Conservation (phyloP, 2,888 invertebrate species). For the Caenorhabditis auriculariae region DNA sequence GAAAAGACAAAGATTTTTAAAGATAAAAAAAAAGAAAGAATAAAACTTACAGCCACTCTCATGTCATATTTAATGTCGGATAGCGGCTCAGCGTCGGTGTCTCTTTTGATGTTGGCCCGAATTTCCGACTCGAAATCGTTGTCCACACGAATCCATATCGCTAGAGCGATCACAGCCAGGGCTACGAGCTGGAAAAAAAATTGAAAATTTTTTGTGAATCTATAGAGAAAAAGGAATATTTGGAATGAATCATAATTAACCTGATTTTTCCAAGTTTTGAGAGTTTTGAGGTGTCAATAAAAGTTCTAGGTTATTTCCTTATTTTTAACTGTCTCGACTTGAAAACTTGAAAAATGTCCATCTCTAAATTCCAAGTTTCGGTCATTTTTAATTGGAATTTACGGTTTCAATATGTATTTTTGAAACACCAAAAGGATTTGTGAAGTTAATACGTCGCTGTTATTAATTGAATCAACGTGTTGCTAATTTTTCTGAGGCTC, state of each 20-base stretch:
- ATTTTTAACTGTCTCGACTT: too few relatives aligned
- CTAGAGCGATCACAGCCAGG: conserved; percentile 45
- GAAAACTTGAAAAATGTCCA: too few relatives aligned
- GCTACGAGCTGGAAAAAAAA: conserved; percentile 42
- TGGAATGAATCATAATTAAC: background rate
- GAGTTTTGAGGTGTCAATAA: background rate
- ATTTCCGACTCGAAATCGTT: conserved; percentile 47
- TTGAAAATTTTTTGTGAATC: background rate
- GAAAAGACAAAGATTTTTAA: too few relatives aligned
- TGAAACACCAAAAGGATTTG: too few relatives aligned
- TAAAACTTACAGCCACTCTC: conserved; percentile 27
- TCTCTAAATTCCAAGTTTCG: too few relatives aligned
- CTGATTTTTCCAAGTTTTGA: too few relatives aligned
- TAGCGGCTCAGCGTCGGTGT: conserved; percentile 33
- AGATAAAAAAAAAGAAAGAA: too few relatives aligned
- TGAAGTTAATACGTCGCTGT: too few relatives aligned
- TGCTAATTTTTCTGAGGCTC: too few relatives aligned
- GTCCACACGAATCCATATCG: conserved; percentile 55
- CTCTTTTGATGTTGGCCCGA: conserved; percentile 28
- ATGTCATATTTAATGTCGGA: conserved; percentile 38
- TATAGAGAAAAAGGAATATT: background rate
- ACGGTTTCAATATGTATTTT: too few relatives aligned
- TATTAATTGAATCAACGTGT: too few relatives aligned
- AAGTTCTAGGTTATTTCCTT: conserved; percentile 3
- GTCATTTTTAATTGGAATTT: too few relatives aligned